Percentiles rank a stretch among this genome's conserved stretches.
Conservation (phyloP, 2,113 vertebrate species). For the Oenanthe melanoleuca region DNA sequence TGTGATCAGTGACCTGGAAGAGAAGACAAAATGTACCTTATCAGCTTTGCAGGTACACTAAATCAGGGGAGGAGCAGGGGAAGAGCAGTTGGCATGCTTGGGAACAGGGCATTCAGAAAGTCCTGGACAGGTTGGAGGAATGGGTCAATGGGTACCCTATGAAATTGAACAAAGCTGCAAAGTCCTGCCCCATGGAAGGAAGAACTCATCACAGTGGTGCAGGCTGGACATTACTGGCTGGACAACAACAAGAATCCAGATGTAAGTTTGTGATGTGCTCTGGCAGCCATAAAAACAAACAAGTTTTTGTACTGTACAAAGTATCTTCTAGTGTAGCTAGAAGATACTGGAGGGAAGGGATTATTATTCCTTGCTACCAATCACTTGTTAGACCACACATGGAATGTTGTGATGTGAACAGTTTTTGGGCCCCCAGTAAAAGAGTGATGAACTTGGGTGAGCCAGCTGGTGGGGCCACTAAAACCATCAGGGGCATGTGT, state of each 20-base stretch:
- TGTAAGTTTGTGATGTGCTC: neutral
- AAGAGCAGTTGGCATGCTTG: neutral
- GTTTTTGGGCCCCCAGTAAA: neutral
- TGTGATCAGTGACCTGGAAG: neutral
- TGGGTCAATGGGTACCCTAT: fast-evolving
- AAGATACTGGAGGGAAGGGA: neutral
- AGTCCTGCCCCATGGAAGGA: neutral
- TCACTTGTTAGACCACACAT: neutral
- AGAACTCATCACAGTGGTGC: neutral
- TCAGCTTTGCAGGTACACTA: neutral
- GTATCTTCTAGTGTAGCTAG: neutral
- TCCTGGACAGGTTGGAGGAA: neutral
- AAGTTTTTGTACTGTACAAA: neutral
- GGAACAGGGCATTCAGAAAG: neutral
- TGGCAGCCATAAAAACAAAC: neutral
- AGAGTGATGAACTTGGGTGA: neutral
- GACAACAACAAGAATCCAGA: neutral
- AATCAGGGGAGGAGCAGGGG: neutral
- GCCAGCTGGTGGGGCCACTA: neutral
- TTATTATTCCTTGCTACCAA: neutral
- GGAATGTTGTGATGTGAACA: neutral
- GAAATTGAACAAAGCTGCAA: neutral
- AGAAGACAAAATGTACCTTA: neutral
- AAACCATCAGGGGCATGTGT: neutral
- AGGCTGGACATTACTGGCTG: neutral